Base-by-base conservation (phyloP, 2,888 invertebrate genomes). In the Halocaridina rubra region DNA sequence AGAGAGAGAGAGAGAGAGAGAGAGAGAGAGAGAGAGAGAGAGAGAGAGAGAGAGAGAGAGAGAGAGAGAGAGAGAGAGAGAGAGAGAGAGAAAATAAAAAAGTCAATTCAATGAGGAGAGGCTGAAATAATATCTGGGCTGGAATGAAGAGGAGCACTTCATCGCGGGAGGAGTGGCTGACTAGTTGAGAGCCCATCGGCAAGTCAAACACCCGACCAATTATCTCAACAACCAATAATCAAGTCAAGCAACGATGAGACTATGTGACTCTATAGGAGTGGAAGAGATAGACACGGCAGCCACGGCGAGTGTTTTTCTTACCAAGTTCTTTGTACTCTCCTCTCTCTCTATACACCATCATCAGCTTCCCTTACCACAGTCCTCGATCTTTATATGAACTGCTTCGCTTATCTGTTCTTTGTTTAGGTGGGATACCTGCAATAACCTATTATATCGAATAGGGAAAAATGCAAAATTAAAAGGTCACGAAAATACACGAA, bases 181-280 rank as follows among this genome's bases (percentile, higher is more conserved):
- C 80, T n/a, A 13, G 29, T 27, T 22, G 16, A n/a, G 53, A 32
- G 2, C 27, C 76, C 76, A 75, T 75, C 69, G 57, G 46, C 69
- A 76, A 64, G 76, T 64, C 76, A 81, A 81, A 81, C 76, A 81
- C 46, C 75, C 76, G 71, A 69, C 46, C 81, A 81, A 81, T 81
- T 81, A 76, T 46, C 46, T 81, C 76, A 75, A 69, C 69, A 76
- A 24, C 24, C 76, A 46, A 24, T 81, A 81, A 81, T 81, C 76
- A 81, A 75, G 81, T 81, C 75, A 57, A 22, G 13, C 46, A 13
- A 46, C 46, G 46, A 46, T 46, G 46, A 46, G 46, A 16, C 46
- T 16, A n/a, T n/a, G n/a, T n/a, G n/a, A n/a, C n/a, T n/a, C n/a
- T n/a, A n/a, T n/a, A n/a, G n/a, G n/a, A n/a, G n/a, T n/a, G n/a